Evolutionary conservation across 1,140 invertebrate genomes (phyloP).

Genomic region (Orussus abietinus): DNA sequence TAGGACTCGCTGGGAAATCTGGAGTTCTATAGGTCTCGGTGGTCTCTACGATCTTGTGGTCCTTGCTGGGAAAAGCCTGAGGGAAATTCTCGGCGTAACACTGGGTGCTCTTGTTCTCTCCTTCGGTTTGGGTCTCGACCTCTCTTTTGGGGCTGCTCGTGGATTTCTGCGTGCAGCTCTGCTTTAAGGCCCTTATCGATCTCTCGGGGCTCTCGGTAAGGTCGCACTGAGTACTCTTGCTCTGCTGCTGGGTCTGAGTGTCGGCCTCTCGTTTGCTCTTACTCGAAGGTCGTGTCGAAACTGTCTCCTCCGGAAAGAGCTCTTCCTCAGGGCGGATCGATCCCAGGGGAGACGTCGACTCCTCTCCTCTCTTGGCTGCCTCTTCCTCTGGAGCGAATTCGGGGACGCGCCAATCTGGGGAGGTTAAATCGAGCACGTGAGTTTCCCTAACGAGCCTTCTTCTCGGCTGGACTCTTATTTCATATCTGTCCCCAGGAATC

Average conservation of each 20-base stretch:
- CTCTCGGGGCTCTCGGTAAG: slow-evolving; percentile 12
- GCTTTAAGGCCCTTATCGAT: slow-evolving; percentile 10
- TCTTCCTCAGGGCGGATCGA: too few species aligned
- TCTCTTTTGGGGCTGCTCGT: slow-evolving; percentile 32
- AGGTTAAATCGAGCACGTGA: too few species aligned
- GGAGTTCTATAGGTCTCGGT: too few species aligned
- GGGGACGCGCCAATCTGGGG: too few species aligned
- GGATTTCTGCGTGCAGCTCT: slow-evolving; percentile 7
- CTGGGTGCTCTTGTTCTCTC: slow-evolving; percentile 42
- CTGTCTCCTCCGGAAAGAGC: too few species aligned
- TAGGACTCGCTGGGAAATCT: slow-evolving; percentile 24
- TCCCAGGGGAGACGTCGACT: neutral
- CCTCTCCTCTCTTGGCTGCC: neutral
- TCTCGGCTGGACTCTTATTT: too few species aligned
- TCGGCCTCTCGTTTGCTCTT: slow-evolving; percentile 20
- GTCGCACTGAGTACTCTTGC: slow-evolving; percentile 31
- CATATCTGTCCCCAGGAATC: too few species aligned
- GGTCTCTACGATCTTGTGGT: slow-evolving; percentile 23
- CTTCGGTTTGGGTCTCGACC: slow-evolving; percentile 43
- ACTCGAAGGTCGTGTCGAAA: slow-evolving; percentile 12
- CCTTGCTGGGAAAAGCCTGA: neutral
- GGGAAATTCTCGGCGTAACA: slow-evolving; percentile 36
- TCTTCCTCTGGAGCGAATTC: too few species aligned
- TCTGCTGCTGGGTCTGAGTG: slow-evolving; percentile 31
- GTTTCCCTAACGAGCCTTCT: too few species aligned